Percentiles rank a stretch among this genome's conserved stretches.
Evolutionary conservation across 2,797 vertebrate species (phyloP).

Genomic region (Dendrocincla tyrannina): DNA sequence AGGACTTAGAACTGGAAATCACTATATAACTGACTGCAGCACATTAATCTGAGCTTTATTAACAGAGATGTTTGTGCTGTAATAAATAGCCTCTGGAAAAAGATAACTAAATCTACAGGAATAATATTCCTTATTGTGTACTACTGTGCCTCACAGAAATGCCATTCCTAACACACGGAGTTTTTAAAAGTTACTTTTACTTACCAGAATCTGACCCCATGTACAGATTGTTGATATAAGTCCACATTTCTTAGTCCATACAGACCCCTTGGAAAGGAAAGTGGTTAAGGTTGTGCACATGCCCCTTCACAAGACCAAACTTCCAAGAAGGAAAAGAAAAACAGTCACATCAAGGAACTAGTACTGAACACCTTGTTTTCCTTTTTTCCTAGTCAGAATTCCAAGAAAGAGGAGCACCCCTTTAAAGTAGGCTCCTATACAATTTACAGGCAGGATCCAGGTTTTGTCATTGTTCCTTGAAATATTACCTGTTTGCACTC

Average conservation of each 20-base stretch:
- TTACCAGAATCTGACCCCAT: not conserved
- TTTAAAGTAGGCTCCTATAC: not conserved
- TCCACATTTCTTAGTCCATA: not conserved
- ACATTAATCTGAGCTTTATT: not conserved
- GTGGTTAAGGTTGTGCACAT: not conserved
- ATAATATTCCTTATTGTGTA: not conserved
- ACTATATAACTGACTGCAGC: not conserved
- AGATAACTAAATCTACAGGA: not conserved
- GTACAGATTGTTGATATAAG: not conserved
- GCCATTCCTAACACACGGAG: not conserved
- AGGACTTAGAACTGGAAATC: not conserved
- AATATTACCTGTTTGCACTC: not conserved
- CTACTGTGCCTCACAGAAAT: not conserved
- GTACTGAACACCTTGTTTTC: not conserved
- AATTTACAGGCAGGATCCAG: not conserved
- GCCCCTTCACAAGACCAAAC: not conserved
- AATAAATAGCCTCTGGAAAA: not conserved
- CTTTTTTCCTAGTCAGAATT: not conserved
- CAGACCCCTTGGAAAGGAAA: not conserved
- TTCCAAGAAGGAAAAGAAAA: not conserved
- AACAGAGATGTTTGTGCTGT: fast-evolving
- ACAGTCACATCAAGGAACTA: not conserved
- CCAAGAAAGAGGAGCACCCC: not conserved
- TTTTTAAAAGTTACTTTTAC: not conserved
- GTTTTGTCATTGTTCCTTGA: not conserved